Conservation (phyloP, 2,797 vertebrate species). For the Petrocephalus schoutedeni region DNA sequence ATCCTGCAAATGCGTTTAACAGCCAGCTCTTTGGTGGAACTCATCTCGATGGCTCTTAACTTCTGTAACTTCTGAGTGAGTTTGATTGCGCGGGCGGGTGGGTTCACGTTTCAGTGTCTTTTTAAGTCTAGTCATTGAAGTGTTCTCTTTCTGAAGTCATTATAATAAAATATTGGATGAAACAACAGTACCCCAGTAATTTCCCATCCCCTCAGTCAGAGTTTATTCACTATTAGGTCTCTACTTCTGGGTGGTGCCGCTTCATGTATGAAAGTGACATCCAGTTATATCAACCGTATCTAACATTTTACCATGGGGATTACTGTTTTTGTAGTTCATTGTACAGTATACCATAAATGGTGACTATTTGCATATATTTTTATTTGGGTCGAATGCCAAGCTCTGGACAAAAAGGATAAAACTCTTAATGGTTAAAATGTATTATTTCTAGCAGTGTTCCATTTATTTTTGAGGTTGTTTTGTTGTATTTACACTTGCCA, state of each 20-base stretch:
- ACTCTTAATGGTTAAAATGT: not conserved
- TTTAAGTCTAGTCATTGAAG: not conserved
- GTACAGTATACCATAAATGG: not conserved
- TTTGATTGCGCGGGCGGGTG: not conserved
- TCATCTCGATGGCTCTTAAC: not conserved
- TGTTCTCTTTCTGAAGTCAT: not conserved
- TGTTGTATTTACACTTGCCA: not conserved
- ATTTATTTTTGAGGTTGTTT: not conserved
- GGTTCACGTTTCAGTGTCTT: not conserved
- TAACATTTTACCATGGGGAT: not conserved
- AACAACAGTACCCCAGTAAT: not conserved
- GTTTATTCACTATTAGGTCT: not conserved
- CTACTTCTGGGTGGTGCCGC: not conserved
- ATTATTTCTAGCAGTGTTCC: not conserved
- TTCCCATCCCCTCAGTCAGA: not conserved
- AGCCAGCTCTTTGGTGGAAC: not conserved
- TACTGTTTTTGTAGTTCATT: not conserved
- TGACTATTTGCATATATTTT: not conserved
- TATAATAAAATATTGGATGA: conserved; percentile 9
- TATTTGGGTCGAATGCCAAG: not conserved
- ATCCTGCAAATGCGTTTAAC: not conserved
- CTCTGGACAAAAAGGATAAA: not conserved
- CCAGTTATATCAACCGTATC: not conserved
- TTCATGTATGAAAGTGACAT: not conserved
- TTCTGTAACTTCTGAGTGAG: not conserved